phyloP scores from a whole-genome alignment of 2,888 invertebrate species.

The Ormyrus rosae region DNA sequence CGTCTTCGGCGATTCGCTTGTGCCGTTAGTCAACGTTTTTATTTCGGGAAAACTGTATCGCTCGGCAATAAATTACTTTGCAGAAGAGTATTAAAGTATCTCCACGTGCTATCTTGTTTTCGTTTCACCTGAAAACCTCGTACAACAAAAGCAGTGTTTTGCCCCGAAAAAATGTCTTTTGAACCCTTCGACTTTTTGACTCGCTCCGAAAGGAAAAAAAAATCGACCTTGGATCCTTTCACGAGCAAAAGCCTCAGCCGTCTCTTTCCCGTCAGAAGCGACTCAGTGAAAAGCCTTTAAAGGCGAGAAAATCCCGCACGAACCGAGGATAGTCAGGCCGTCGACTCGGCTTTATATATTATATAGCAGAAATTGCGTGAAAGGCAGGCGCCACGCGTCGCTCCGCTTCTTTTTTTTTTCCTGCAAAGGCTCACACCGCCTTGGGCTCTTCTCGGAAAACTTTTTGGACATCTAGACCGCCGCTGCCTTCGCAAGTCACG shows the following conservation, averaged over 20 bases:
- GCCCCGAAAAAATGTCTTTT: too few species aligned
- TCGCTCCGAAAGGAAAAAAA: neutral
- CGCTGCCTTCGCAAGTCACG: neutral
- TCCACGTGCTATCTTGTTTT: too few species aligned
- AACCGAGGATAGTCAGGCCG: neutral
- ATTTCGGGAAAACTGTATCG: neutral
- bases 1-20: neutral
- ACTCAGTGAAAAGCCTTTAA: constrained; percentile 15
- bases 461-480: constrained; percentile 1
- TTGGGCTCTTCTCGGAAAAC: constrained; percentile 15
- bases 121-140: too few species aligned
- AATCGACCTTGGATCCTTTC: constrained; percentile 34
- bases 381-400: constrained; percentile 38
- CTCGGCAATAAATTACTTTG: too few species aligned
- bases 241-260: neutral
- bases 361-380: constrained; percentile 38
- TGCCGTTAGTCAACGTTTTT: constrained; percentile 8
- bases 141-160: too few species aligned
- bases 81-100: too few species aligned
- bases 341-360: constrained; percentile 20
- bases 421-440: neutral
- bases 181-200: too few species aligned
- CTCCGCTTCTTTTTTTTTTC: neutral
- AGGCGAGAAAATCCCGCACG: constrained; percentile 29
- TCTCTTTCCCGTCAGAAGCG: neutral